These are phyloP conservation scores for Macaria liturata DNA, from an alignment of 2,888 invertebrate species.

Conservation along the genomic window DNA sequence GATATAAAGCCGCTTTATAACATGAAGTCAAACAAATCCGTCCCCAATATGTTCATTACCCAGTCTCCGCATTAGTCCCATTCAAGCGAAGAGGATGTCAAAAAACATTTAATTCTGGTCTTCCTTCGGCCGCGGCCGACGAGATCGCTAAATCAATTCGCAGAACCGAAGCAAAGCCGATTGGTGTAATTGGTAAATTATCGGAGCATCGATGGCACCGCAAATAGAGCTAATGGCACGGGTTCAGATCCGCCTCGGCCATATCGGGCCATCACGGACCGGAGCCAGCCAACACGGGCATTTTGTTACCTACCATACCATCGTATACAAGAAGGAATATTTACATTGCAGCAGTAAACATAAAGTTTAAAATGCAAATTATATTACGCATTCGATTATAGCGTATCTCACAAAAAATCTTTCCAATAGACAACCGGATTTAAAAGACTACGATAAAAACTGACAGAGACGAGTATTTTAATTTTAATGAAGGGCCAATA, in stretches of 20 bases:
- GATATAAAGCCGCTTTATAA: too few relatives aligned
- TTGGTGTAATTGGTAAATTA: conserved; percentile 31
- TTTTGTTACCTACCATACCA: neutral
- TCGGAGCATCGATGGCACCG: conserved; percentile 19
- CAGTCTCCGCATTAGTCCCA: neutral
- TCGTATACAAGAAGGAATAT: neutral
- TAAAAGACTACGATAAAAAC: conserved; percentile 2
- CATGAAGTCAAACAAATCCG: too few relatives aligned
- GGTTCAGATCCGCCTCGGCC: conserved; percentile 8
- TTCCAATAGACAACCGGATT: conserved; percentile 1
- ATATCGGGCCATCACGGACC: neutral
- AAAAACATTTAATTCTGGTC: conserved; percentile 18
- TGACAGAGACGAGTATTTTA: conserved; percentile 3
- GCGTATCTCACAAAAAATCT: neutral
- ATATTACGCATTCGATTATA: neutral
- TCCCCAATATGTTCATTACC: neutral
- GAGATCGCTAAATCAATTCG: conserved; percentile 26
- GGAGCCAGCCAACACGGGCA: neutral
- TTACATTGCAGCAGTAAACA: neutral
- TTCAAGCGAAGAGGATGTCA: conserved; percentile 12
- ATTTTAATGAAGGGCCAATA: conserved; percentile 15
- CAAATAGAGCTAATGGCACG: conserved; percentile 25
- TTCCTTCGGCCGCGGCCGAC: conserved; percentile 8
- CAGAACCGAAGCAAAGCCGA: conserved; percentile 18
- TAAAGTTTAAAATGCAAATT: conserved; percentile 1